A percentile compares a stretch with the other conserved stretches of the same genome.
Conservation (phyloP, 2,113 vertebrate genomes). For the Haemorhous mexicanus region DNA sequence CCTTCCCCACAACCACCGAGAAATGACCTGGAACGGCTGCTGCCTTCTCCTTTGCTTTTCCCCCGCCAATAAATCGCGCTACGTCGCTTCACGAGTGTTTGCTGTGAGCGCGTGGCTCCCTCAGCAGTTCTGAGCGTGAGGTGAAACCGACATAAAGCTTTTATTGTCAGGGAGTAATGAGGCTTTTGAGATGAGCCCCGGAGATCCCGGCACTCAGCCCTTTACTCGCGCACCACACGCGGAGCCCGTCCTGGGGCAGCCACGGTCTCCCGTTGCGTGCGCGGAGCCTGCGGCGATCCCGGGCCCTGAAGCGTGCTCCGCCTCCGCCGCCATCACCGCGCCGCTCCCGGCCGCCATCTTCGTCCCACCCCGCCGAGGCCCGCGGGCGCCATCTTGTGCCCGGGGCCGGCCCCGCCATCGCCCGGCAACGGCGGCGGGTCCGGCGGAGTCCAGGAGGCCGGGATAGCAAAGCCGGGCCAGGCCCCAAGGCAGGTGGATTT, state of each 20-base stretch:
- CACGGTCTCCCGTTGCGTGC: accelerated
- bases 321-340: accelerated
- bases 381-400: slow-evolving; percentile 46
- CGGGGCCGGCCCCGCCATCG: neutral
- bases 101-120: neutral
- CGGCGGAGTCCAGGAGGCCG: neutral
- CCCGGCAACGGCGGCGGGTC: slow-evolving; percentile 5
- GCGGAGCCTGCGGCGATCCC: accelerated
- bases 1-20: neutral
- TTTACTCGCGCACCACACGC: accelerated
- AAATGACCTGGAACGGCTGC: neutral
- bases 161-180: neutral
- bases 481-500: too few species aligned
- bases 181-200: accelerated
- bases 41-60: accelerated
- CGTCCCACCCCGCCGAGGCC: neutral
- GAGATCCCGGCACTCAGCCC: neutral
- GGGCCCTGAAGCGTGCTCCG: accelerated
- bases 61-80: neutral
- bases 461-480: neutral
- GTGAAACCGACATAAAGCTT: neutral
- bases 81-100: neutral
- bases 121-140: neutral
- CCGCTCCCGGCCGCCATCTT: neutral
- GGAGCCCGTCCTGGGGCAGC: accelerated